These are phyloP conservation scores for Oasisia sp. DNA, from an alignment of 2,888 invertebrate species.

Conservation along the genomic window DNA sequence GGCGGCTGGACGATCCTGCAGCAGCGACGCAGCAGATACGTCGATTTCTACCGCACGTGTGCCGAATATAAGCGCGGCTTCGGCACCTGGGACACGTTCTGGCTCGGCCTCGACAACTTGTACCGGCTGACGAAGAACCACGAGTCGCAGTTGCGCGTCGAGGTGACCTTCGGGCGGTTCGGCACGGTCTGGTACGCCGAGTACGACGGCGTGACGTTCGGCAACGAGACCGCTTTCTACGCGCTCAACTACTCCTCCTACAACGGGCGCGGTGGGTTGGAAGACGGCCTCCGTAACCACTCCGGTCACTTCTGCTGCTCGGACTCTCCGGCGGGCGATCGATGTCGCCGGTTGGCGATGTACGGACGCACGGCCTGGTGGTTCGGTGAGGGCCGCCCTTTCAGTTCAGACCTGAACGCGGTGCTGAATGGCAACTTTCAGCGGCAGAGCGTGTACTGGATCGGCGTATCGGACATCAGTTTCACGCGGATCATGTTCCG, in stretches of 20 bases:
- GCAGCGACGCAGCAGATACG: background rate
- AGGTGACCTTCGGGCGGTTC: background rate
- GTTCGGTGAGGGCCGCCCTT: background rate
- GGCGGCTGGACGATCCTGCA: conserved; percentile 18
- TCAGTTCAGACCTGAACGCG: background rate
- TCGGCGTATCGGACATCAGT: background rate
- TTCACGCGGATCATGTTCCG: background rate
- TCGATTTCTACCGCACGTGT: conserved; percentile 12
- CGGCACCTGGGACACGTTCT: background rate
- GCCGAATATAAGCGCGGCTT: conserved; percentile 7
- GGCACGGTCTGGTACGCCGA: background rate
- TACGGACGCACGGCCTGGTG: background rate
- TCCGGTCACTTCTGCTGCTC: background rate
- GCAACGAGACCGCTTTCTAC: background rate
- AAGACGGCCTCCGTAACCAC: background rate
- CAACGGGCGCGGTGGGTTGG: background rate
- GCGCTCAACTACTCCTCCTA: background rate
- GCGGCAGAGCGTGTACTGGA: background rate
- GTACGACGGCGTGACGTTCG: background rate
- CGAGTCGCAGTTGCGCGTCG: background rate
- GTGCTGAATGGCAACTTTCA: background rate
- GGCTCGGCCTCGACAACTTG: conserved; percentile 13
- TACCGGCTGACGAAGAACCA: background rate
- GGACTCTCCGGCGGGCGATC: background rate
- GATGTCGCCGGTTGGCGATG: background rate